phyloP scores from a whole-genome alignment of 2,797 vertebrate genomes.

The Pantherophis alleghaniensis region DNA sequence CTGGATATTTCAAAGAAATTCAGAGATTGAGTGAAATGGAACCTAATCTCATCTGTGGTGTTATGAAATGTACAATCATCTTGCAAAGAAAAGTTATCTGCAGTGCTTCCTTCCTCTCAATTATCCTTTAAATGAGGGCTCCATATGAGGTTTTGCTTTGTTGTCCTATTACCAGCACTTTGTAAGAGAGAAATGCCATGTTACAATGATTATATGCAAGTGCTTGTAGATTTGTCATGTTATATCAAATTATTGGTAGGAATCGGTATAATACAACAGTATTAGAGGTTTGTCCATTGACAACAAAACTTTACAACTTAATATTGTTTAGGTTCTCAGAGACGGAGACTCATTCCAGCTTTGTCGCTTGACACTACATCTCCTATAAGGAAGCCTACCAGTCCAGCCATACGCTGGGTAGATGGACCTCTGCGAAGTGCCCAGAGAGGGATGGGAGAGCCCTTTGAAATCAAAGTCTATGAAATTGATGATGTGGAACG shows the following conservation, averaged over 20 bases:
- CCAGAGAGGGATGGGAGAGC: constrained; percentile 83
- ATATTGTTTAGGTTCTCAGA: constrained; percentile 76
- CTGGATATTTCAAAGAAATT: not conserved
- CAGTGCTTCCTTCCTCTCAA: not conserved
- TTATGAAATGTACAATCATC: not conserved
- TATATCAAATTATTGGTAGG: accelerated
- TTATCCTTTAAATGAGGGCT: not conserved
- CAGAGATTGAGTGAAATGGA: not conserved
- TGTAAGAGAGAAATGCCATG: not conserved
- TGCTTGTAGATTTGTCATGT: not conserved
- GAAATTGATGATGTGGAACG: constrained; percentile 91
- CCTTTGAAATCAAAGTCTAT: constrained; percentile 94
- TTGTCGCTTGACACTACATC: constrained; percentile 79
- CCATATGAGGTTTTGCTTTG: not conserved
- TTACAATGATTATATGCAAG: not conserved
- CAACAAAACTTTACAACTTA: not conserved
- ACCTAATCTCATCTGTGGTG: not conserved
- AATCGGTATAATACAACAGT: not conserved
- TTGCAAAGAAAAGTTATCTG: not conserved
- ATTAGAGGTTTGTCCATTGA: not conserved
- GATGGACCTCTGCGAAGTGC: constrained; percentile 86
- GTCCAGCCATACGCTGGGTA: constrained; percentile 81
- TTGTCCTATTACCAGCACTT: not conserved
- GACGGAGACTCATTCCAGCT: constrained; percentile 85
- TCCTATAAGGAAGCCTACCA: constrained; percentile 78